Evolutionary conservation across 2,888 invertebrate species (phyloP), one percentile per base, ranked within the genome.

Genomic region (Drosophila gaucha): DNA sequence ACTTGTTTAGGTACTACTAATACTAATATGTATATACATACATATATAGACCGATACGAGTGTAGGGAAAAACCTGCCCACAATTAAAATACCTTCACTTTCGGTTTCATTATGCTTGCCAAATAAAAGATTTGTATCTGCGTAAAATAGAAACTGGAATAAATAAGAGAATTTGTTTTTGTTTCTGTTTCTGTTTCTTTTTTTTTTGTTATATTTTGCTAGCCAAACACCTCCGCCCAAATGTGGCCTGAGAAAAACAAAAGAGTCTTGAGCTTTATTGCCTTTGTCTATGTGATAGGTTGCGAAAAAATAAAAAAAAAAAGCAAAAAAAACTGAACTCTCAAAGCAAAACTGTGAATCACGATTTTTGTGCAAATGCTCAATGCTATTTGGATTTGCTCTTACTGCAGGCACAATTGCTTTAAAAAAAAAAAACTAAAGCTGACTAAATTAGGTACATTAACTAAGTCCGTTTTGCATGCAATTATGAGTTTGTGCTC

Each of bases 81-180:
- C 74, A 78, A 78, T 76, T 78, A 72, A 80, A 78, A 70, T 78
- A 80, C 79, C 75, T 80, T 80, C 79, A 80, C 79, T 80, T 80
- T 80, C 73, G 68, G 73, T 79, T 78, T 78, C 78, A 75, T 69
- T 78, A 64, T 74, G 78, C 55, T 76, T 41, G 70, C 56, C 68
- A 78, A 68, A 78, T 68, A 78, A 70, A 78, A 73, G 78, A 78
- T 80, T 66, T 73, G 51, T 70, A 78, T 79, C 79, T 73, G 59
- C 67, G 67, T 70, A 65, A 54, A 57, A 43, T 70, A 63, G 71
- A 80, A 78, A 72, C 67, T 68, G 74, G 79, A 79, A 73, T 72
- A 71, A 71, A 75, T 55, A 66, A 69, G 67, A 77, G 63, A 77
- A 78, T 70, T 76, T 56, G 78, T 65, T 63, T 39, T 24, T 39